Percentiles rank a stretch among this genome's conserved stretches.
phyloP scores from a whole-genome alignment of 2,888 invertebrate species.

The Rhyacophila evoluta region DNA sequence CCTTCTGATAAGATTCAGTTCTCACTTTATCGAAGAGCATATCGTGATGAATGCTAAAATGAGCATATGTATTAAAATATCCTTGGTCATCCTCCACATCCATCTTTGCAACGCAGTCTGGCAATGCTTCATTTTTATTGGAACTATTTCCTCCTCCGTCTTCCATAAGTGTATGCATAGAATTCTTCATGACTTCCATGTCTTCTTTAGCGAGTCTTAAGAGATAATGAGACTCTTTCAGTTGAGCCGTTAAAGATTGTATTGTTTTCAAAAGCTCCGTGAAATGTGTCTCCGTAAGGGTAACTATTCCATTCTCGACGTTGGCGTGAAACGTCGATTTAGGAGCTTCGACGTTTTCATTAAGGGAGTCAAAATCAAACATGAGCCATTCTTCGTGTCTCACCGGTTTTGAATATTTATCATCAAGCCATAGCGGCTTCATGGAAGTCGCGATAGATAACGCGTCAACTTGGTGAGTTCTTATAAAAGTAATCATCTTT shows the following conservation, averaged over 20 bases:
- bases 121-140: conserved; percentile 61
- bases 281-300: conserved; percentile 73
- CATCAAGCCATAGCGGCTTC: conserved; percentile 77
- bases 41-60: conserved; percentile 93
- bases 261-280: conserved; percentile 73
- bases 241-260: conserved; percentile 69
- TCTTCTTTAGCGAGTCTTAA: conserved; percentile 73
- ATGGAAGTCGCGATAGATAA: conserved; percentile 69
- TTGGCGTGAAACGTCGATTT: conserved; percentile 70
- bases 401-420: conserved; percentile 82
- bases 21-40: conserved; percentile 92
- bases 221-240: conserved; percentile 72
- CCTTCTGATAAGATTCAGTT: conserved; percentile 88
- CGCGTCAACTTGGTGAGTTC: conserved; percentile 72
- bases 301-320: conserved; percentile 73
- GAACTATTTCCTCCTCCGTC: conserved; percentile 58
- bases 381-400: conserved; percentile 86
- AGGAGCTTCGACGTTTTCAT: conserved; percentile 52
- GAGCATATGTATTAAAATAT: conserved; percentile 88
- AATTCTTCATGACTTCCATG: conserved; percentile 72
- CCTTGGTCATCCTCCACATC: conserved; percentile 78
- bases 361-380: conserved; percentile 75
- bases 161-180: conserved; percentile 71
- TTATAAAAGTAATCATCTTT: conserved; percentile 84
- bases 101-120: conserved; percentile 62